phyloP scores from a whole-genome alignment of 2,113 vertebrate species.

The Lagopus muta region DNA sequence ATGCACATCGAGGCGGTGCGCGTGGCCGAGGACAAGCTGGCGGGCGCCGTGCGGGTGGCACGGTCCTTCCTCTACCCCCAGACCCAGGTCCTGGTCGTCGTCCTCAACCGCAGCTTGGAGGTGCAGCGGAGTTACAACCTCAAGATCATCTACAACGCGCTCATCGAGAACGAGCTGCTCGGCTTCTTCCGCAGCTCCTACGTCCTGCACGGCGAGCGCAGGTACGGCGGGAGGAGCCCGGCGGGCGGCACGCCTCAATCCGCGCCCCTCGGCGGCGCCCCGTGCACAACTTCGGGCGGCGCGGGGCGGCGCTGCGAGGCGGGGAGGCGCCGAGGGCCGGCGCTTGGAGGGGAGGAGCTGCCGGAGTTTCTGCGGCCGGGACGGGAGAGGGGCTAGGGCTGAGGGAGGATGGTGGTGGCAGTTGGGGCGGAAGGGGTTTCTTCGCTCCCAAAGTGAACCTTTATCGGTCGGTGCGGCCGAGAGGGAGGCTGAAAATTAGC shows the following conservation, averaged over 20 bases:
- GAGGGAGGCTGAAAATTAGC: neutral
- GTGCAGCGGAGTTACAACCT: constrained; percentile 87
- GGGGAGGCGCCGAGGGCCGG: neutral
- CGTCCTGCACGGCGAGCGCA: constrained; percentile 87
- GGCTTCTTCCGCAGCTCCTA: constrained; percentile 97
- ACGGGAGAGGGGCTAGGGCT: neutral
- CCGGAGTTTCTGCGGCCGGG: too few species aligned
- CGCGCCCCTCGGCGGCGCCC: neutral
- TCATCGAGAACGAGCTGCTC: constrained; percentile 93
- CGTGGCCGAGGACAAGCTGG: constrained; percentile 86
- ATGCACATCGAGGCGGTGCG: constrained; percentile 87
- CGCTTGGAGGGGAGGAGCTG: too few species aligned
- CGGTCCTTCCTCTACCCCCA: constrained; percentile 86
- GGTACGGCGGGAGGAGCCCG: constrained; percentile 73
- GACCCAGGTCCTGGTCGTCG: constrained; percentile 91
- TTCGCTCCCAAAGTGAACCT: neutral
- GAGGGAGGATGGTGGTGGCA: too few species aligned
- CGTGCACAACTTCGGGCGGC: constrained; percentile 21
- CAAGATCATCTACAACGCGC: constrained; percentile 90
- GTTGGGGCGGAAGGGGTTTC: neutral
- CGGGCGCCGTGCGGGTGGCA: constrained; percentile 85
- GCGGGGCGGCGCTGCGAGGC: neutral
- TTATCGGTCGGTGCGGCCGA: too few species aligned
- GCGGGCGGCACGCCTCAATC: neutral
- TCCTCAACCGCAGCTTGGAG: constrained; percentile 90